A percentile compares a stretch with the other conserved stretches of the same genome.
These are phyloP conservation scores for Emys orbicularis DNA, from an alignment of 2,797 vertebrate genomes.

Conservation along the genomic window DNA sequence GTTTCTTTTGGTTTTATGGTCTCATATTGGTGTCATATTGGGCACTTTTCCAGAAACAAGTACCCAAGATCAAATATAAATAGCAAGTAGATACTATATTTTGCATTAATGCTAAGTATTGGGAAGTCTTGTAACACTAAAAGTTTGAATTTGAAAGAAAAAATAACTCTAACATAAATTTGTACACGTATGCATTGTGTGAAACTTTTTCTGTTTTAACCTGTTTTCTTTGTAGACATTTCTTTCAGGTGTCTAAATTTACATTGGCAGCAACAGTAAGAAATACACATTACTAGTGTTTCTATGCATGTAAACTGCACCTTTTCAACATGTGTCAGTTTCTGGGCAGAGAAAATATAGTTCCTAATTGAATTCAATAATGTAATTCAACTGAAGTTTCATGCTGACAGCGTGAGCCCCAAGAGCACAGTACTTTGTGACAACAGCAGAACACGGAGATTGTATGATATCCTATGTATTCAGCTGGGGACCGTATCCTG, in stretches of 20 bases:
- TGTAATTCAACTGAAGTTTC: conserved; percentile 29
- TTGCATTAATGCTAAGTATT: conserved; percentile 1
- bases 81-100: conserved; percentile 1
- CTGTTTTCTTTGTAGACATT: neutral
- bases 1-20: neutral
- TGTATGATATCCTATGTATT: neutral
- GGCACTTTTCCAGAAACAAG: neutral
- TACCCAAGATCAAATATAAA: neutral
- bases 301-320: conserved; percentile 11
- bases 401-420: neutral
- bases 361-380: conserved; percentile 29
- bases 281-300: neutral
- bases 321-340: conserved; percentile 41
- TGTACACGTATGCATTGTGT: neutral
- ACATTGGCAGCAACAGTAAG: conserved; percentile 3
- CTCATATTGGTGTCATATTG: neutral
- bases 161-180: neutral
- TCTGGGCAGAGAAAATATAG: conserved; percentile 26
- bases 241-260: conserved; percentile 1
- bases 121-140: neutral
- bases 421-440: neutral
- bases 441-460: neutral
- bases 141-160: neutral
- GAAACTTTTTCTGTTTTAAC: neutral
- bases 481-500: neutral